Base-by-base conservation (phyloP, 2,888 invertebrate species). In the Ochlodes sylvanus region DNA sequence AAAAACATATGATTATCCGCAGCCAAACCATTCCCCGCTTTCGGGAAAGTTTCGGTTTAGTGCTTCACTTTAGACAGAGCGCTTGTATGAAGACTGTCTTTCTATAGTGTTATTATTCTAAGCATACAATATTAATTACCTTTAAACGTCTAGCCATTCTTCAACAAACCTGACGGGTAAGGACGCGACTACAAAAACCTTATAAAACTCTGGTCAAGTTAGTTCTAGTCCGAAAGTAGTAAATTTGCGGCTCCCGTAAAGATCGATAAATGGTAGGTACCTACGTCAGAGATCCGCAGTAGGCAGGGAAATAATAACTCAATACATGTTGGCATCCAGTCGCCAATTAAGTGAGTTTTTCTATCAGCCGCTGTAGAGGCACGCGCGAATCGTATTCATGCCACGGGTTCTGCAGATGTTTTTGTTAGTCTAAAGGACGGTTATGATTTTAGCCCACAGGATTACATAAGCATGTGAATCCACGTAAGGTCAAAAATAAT, bases 331-430 rank as follows among this genome's bases (percentile, higher is more conserved):
- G 76, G 75, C 76, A 76, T 76, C 75, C 73, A 70, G 72, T 63
- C 69, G 66, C 72, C 78, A 82, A 83, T 83, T 84, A 81, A 82
- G 75, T 75, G 67, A 73, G 75, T 76, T 80, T 83, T 80, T 84
- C 79, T 76, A 81, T 70, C 76, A 77, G 27, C 38, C 17, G 7
- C 27, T 42, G 38, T 58, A 41, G 17, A 58, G 27, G 50, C 7
- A 65, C 15, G n/a, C 9, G 65, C n/a, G 41, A 58, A 2, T 2
- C 27, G 17, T 19, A 0, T 12, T 52, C 10, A 15, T 7, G 0
- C 0, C 7, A 9, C 7, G 50, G 58, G 65, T 66, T 66, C 58
- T 19, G 65, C 44, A 17, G 7, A 3, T 56, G 10, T 47, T 17
- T 41, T n/a, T 6, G 21, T 52, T 47, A 4, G 14, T 2, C 27